Evolutionary conservation across 92 coral and sea anemone species (phyloP).

Genomic region (Pocillopora meandrina): DNA sequence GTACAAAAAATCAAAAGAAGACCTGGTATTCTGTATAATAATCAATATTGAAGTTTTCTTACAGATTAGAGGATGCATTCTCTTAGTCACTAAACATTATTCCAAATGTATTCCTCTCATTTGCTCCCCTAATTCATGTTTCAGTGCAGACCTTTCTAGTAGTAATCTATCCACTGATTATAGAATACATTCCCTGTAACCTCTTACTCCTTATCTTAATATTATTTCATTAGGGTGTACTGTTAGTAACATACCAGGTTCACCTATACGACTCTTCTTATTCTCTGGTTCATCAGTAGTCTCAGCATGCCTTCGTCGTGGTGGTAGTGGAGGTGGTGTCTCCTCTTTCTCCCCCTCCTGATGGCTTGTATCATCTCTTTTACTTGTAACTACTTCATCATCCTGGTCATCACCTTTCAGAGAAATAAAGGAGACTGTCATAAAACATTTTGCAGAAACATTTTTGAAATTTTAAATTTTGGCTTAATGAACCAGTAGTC

Average conservation of each 20-base stretch:
- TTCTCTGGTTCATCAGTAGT: constrained; percentile 40
- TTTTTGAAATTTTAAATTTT: no score
- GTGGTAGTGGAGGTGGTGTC: constrained; percentile 80
- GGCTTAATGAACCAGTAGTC: no score
- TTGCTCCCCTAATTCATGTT: no score
- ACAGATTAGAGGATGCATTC: no score
- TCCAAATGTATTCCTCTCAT: no score
- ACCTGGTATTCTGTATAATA: no score
- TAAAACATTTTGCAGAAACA: no score
- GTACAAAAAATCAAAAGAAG: no score
- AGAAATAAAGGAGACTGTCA: neutral
- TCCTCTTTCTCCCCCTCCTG: constrained; percentile 45
- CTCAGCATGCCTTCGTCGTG: constrained; percentile 52
- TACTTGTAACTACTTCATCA: neutral
- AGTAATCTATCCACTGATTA: neutral
- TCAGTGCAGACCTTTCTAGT: no score
- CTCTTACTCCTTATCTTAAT: neutral
- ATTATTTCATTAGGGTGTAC: neutral
- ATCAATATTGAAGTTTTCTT: no score
- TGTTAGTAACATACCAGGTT: constrained; percentile 24
- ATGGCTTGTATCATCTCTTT: neutral
- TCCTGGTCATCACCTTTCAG: neutral
- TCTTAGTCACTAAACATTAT: no score
- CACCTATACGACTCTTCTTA: constrained; percentile 34
- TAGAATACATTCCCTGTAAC: neutral